Base-by-base conservation (phyloP, 64 coral and sea anemone genomes). In the Actinia equina region DNA sequence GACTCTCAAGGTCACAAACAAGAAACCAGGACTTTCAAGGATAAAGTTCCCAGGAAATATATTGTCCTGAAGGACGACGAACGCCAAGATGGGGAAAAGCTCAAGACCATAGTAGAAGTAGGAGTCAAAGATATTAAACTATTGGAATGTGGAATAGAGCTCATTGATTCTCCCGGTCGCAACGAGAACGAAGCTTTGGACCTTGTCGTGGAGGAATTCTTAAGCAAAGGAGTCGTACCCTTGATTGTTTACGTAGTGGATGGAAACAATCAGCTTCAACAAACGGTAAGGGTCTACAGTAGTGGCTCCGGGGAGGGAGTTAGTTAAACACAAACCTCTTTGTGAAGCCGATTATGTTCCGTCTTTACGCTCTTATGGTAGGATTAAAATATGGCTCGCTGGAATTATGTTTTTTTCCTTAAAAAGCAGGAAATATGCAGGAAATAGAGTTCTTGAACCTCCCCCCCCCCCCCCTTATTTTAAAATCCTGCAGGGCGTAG, bases 231-330 rank as follows among this genome's bases (percentile, higher is more conserved):
- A 8, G 62, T 79, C 18, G 90, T 92, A 1, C 90, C 90, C 16
- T 30, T 92, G 41, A 87, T 92, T 55, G 85, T 92, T 12, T 92
- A 92, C 63, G 90, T 92, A 26, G 82, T 92, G 19, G 85, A 92
- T 56, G 90, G 90, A 16, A 80, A 86, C 27, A 44, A 81, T 10
- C 77, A 57, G 8, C 90, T 92, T 3, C 71, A 80, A 87, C 3
- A 17, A 6, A 26, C 55, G 90, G 90, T 92, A 86, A 87, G 55
- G 55, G 11, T 16, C 55, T 57, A 16, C 11, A 8, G 52, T 49
- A 49, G 46, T 8, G 4, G 46, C 46, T 37, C 30, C 30, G 30
- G 1, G 52, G 12, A 54, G 52, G 52, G 52, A 54, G 52, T 37
- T 37, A 37, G 30, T 37, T 37, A 37, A 37, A 37, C 30, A 37